Evolutionary conservation across 2,888 invertebrate species (phyloP).

Genomic region (Hirtodrosophila alboralis): DNA sequence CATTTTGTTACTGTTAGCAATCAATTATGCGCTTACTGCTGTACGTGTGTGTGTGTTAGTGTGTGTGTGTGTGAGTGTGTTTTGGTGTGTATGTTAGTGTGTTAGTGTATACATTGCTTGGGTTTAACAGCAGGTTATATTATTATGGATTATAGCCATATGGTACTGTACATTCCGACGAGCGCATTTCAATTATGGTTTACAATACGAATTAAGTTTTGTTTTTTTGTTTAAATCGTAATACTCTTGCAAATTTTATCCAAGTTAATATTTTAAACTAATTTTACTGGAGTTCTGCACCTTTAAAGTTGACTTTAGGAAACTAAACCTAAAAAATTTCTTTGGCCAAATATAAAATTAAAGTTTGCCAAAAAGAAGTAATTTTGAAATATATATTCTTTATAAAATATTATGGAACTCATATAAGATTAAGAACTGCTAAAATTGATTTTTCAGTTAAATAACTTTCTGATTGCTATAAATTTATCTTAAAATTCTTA

Average conservation of each 20-base stretch:
- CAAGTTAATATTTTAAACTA: no score
- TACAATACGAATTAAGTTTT: slow-evolving; percentile 2
- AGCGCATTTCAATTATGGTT: slow-evolving; percentile 44
- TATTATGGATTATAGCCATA: slow-evolving; percentile 33
- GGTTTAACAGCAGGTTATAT: slow-evolving; percentile 29
- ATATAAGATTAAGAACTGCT: no score
- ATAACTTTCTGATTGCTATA: no score
- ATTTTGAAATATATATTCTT: no score
- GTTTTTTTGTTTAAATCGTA: not conserved
- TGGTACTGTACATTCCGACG: slow-evolving; percentile 22
- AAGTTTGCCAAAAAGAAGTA: no score
- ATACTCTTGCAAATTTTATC: slow-evolving; percentile 9
- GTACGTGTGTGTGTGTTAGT: slow-evolving; percentile 12
- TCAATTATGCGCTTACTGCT: slow-evolving; percentile 58
- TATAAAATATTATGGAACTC: no score
- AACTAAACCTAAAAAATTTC: no score
- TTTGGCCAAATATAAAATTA: no score
- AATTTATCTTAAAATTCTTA: no score
- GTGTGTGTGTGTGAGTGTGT: slow-evolving; percentile 8
- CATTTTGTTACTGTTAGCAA: slow-evolving; percentile 59
- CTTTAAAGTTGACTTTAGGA: no score
- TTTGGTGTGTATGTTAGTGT: slow-evolving; percentile 19
- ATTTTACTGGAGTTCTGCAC: no score
- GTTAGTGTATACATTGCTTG: slow-evolving; percentile 28
- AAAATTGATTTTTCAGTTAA: no score